Base-by-base conservation (phyloP, 2,113 vertebrate genomes). In the Notarius lentiginosus region DNA sequence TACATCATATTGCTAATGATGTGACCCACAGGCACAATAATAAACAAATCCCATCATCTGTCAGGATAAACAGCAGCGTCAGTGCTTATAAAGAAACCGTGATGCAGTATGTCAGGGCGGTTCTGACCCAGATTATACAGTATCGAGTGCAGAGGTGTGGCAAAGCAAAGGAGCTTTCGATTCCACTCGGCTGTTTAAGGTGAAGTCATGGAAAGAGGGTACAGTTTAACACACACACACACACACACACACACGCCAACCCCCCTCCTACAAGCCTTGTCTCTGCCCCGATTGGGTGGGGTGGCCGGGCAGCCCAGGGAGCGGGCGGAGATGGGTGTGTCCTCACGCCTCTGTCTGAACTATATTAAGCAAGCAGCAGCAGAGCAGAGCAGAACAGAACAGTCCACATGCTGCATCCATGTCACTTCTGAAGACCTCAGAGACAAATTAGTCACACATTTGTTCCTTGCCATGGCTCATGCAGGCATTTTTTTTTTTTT, bases 181-280 rank as follows among this genome's bases (percentile, higher is more conserved):
- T 85, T 85, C 75, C 81, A 76, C 61, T 56, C 73, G 61, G 63
- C 55, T 60, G 34, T 12, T 30, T 22, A 87, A 91, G 88, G 88
- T 82, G 77, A 87, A 81, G 76, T 84, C 89, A 92, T 84, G 90
- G 91, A 91, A 84, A 87, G 91, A 93, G 94, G 94, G 94, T 92
- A 94, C 90, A 94, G 24, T 24, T 20, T 24, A 76, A 68, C 12
- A 68, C n/a, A 68, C n/a, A 68, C 20, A 47, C 1, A 6, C 14
- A 68, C 22, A 22, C 12, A 15, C 68, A 47, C 34, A 22, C 20
- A 1, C 72, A 10, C 72, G 20, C 1, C 22, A 34, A 47, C 70
- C 51, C 24, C 6, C 77, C 30, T 9, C 79, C 9, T 24, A 79
- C 12, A 53, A 79, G 53, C 55, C 11, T 34, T 77, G 17, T 61